Percentiles rank a stretch among this genome's conserved stretches.
These are phyloP conservation scores for Arctopsyche grandis DNA, from an alignment of 1,140 invertebrate genomes.

Conservation along the genomic window DNA sequence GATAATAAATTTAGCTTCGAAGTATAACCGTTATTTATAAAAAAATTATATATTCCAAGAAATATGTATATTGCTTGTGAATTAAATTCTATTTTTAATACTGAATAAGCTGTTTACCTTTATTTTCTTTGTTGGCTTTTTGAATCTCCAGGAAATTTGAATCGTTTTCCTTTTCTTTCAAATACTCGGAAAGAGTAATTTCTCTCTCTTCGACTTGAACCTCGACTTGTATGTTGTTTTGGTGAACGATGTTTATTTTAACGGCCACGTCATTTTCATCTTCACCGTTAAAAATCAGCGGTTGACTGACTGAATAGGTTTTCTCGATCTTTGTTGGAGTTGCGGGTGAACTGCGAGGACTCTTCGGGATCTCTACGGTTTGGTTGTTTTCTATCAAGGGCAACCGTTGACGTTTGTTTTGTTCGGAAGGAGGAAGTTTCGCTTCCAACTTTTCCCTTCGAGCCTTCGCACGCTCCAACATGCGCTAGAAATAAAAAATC, in stretches of 20 bases:
- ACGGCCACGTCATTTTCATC: conserved; percentile 61
- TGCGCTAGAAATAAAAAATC: conserved; percentile 59
- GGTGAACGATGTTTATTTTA: conserved; percentile 65
- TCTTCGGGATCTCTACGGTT: conserved; percentile 47
- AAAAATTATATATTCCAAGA: neutral
- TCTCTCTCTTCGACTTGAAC: conserved; percentile 65
- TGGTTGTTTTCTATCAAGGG: conserved; percentile 60
- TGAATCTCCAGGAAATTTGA: neutral
- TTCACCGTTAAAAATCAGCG: conserved; percentile 55
- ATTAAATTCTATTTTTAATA: neutral
- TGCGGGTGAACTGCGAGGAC: conserved; percentile 47
- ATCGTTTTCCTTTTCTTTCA: conserved; percentile 42
- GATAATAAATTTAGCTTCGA: no score
- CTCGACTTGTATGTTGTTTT: conserved; percentile 65
- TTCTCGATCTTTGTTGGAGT: conserved; percentile 59
- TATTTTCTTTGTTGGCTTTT: neutral
- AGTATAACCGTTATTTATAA: neutral
- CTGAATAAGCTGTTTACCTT: neutral
- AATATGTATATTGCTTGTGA: neutral
- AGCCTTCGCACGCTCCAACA: conserved; percentile 64
- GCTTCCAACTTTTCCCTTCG: conserved; percentile 65
- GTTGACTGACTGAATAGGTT: conserved; percentile 58
- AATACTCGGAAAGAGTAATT: conserved; percentile 46
- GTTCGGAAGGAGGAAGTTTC: conserved; percentile 62
- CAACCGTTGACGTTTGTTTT: conserved; percentile 60